Percentiles rank a stretch among this genome's conserved stretches.
Evolutionary conservation across 2,797 vertebrate genomes (phyloP).

Genomic region (Fistularia commersonii): DNA sequence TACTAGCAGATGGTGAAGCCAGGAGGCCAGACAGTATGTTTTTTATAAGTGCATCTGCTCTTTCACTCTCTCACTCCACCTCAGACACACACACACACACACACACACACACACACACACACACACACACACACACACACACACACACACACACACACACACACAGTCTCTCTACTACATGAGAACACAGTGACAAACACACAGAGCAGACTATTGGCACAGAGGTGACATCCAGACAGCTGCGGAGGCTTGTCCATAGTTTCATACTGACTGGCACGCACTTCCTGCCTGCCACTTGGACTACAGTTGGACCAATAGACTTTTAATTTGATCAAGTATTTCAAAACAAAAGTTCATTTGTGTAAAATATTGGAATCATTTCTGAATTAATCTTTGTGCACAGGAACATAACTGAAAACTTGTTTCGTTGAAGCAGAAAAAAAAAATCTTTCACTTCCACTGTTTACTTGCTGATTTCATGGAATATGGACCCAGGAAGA

Average conservation of each 20-base stretch:
- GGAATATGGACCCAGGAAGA: too few species aligned
- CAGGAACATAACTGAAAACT: too few species aligned
- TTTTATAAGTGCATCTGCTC: conserved; percentile 64
- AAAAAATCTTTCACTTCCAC: too few species aligned
- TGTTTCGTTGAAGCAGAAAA: too few species aligned
- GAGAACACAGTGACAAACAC: conserved; percentile 42
- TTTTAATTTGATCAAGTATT: too few species aligned
- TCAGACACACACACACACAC: conserved; percentile 12
- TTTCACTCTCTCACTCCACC: conserved; percentile 47
- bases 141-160: too few species aligned
- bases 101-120: background rate
- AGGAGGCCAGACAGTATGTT: conserved; percentile 51
- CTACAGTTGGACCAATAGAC: background rate
- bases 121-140: too few species aligned
- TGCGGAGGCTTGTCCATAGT: conserved; percentile 14
- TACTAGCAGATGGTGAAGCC: conserved; percentile 66
- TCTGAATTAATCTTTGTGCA: background rate
- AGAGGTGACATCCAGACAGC: conserved; percentile 44
- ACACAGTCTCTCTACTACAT: conserved; percentile 12
- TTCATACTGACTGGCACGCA: conserved; percentile 2
- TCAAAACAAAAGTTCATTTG: too few species aligned
- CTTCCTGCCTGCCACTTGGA: conserved; percentile 1
- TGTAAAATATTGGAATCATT: too few species aligned
- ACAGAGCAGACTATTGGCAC: conserved; percentile 27
- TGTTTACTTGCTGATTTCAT: too few species aligned